phyloP scores from a whole-genome alignment of 2,888 invertebrate species.

The Tipula lateralis region DNA sequence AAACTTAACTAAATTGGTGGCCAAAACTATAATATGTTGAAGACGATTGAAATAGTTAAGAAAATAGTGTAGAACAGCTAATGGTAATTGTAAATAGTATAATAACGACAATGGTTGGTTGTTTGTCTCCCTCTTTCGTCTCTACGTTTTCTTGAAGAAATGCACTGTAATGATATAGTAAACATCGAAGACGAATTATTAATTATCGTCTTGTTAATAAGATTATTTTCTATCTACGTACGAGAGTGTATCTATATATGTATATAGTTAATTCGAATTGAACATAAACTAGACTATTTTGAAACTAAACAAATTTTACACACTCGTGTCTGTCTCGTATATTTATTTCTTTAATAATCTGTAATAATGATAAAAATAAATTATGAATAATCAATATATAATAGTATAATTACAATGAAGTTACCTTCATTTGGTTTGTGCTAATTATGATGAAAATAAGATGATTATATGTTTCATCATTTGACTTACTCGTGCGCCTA shows the following conservation, averaged over 20 bases:
- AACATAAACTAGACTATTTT: not conserved
- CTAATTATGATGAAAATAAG: no score
- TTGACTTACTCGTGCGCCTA: no score
- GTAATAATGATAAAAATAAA: not conserved
- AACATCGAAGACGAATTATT: not conserved
- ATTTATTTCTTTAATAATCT: not conserved
- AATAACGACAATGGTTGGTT: not conserved
- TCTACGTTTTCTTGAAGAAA: no score
- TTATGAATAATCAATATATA: not conserved
- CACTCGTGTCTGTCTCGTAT: not conserved
- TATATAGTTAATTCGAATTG: not conserved
- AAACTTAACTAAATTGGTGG: constrained; percentile 19
- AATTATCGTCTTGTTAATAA: constrained; percentile 1
- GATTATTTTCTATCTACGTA: not conserved
- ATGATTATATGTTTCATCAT: no score
- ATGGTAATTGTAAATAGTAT: not conserved
- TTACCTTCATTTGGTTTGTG: not conserved
- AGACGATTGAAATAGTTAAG: not conserved
- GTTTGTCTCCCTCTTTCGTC: not conserved
- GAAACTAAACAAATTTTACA: not conserved
- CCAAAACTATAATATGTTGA: not conserved
- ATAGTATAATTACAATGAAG: not conserved
- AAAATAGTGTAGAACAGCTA: not conserved
- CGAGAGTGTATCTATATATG: no score
- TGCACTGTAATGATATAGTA: no score